phyloP scores from a whole-genome alignment of 2,888 invertebrate species.

The Sminthurides aquaticus region DNA sequence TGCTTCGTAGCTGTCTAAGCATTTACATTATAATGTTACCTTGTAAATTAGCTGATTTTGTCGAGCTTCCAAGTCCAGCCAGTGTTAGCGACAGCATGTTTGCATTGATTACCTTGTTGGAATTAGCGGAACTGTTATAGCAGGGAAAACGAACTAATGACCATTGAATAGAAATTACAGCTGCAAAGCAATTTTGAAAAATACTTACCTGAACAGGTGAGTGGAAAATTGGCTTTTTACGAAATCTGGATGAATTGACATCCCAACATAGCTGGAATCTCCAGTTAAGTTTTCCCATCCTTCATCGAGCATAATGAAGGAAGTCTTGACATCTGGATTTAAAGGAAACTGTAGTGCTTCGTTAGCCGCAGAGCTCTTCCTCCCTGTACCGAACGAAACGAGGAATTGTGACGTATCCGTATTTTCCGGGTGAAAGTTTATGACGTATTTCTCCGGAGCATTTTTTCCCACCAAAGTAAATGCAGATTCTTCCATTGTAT shows the following conservation, averaged over 20 bases:
- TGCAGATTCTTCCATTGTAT: not conserved
- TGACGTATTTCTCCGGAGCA: not conserved
- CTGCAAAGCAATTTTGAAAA: constrained; percentile 1
- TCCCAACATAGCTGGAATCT: constrained; percentile 24
- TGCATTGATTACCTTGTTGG: not conserved
- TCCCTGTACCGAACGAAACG: constrained; percentile 5
- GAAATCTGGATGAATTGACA: constrained; percentile 24
- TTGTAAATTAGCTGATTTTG: too few species aligned
- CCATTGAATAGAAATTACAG: too few species aligned
- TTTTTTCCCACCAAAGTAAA: not conserved
- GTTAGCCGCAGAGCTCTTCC: not conserved
- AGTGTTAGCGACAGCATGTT: constrained; percentile 3
- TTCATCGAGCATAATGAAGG: constrained; percentile 6
- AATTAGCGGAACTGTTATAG: constrained; percentile 1
- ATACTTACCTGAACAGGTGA: constrained; percentile 25
- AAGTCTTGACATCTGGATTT: not conserved
- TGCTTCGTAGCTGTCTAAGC: too few species aligned
- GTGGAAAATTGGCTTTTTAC: constrained; percentile 29
- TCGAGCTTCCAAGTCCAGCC: too few species aligned
- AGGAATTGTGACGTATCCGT: not conserved
- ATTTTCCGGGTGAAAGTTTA: not conserved
- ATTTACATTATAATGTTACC: too few species aligned
- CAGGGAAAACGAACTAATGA: too few species aligned
- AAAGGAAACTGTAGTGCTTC: constrained; percentile 1
- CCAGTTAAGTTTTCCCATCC: constrained; percentile 11